phyloP scores from a whole-genome alignment of 2,113 vertebrate genomes.

The Myrmophylax atrothorax region DNA sequence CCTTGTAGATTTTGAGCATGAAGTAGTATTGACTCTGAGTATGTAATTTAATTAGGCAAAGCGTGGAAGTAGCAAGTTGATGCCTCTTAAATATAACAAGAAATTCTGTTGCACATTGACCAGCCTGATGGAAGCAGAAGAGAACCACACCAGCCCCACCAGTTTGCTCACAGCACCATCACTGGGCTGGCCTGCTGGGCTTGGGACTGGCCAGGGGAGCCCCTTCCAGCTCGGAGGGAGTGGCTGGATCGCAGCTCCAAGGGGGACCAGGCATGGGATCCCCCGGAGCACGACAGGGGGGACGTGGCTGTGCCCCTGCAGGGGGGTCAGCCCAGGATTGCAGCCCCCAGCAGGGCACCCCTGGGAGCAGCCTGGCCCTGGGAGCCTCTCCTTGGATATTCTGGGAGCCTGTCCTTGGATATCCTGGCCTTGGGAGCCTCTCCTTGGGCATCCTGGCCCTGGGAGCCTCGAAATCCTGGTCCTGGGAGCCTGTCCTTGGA shows the following conservation, averaged over 20 bases:
- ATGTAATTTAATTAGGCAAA: constrained; percentile 57
- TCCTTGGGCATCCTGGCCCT: not conserved
- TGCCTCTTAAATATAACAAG: constrained; percentile 35
- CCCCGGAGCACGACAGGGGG: not conserved
- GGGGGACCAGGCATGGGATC: rapidly evolving
- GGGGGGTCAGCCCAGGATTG: not conserved
- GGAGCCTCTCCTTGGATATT: not conserved
- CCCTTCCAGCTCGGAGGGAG: not conserved
- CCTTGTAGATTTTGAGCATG: constrained; percentile 60
- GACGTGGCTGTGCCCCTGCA: not conserved
- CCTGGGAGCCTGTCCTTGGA: not conserved
- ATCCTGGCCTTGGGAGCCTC: too few species aligned
- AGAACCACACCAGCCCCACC: not conserved
- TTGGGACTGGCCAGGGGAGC: not conserved
- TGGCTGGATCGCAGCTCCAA: rapidly evolving
- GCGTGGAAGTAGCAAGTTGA: constrained; percentile 13
- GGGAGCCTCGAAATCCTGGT: not conserved
- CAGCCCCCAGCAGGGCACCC: not conserved
- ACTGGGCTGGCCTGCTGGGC: not conserved
- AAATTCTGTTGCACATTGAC: not conserved
- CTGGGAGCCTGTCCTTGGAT: not conserved
- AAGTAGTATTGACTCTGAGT: constrained; percentile 59
- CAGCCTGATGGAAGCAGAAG: constrained; percentile 21
- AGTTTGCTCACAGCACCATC: not conserved
- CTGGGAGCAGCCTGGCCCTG: not conserved